Evolutionary conservation across 1,140 invertebrate genomes (phyloP), one percentile per base, ranked within the genome.

Genomic region (Bilobella aurantiaca): DNA sequence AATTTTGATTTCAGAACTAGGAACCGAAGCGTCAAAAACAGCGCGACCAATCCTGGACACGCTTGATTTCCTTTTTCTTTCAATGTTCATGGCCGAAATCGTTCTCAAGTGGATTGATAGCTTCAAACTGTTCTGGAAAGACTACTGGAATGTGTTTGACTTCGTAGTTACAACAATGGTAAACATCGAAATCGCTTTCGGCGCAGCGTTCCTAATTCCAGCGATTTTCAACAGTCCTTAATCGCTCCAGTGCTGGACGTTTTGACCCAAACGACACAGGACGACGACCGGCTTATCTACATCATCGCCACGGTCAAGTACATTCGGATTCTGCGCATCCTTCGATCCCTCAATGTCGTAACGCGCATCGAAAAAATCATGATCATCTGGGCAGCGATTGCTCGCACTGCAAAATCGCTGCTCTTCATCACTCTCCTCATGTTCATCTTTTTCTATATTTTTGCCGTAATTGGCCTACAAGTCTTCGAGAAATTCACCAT

Each of bases 121-220:
- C 56, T 75, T 75, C 56, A 53, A 42, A 2, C 56, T 23, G 14
- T 75, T 75, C 47, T 75, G 74, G 74, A 23, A n/a, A 0, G 75
- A 74, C 25, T 57, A 65, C 31, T 75, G 74, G 74, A 75, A 75
- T 57, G 69, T 73, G 18, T 73, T 73, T 47, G 73, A 74, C 59
- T 73, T 74, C 59, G 21, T 64, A 8, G 63, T 68, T 27, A 67
- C 66, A 29, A 16, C 58, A 16, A 28, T 61, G 66, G 66, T 67
- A 67, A 56, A 2, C n/a, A 34, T 28, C 27, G 14, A 59, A 14
- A 14, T 21, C 27, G 5, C 14, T 2, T 29, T 25, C n/a, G n/a
- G n/a, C n/a, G n/a, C 58, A 14, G 31, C 58, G 5, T 3, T 3
- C 27, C 14, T 21, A 25, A 29, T 42, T 42, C n/a, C n/a, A 12